Evolutionary conservation across 2,113 vertebrate genomes (phyloP).

Genomic region (Thymallus thymallus): DNA sequence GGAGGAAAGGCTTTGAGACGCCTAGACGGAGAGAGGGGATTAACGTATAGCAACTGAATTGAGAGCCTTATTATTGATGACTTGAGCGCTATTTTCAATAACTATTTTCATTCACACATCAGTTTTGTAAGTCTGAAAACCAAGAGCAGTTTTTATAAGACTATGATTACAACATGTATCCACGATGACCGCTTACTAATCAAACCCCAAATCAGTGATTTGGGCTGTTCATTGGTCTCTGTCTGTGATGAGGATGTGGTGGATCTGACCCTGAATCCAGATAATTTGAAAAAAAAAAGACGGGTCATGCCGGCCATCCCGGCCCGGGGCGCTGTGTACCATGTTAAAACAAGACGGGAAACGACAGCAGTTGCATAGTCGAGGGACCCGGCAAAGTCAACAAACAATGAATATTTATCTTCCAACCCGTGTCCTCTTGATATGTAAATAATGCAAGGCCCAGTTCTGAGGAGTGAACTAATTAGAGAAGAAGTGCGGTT

Average conservation of each 20-base stretch:
- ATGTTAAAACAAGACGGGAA: conserved; percentile 42
- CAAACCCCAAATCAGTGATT: conserved; percentile 16
- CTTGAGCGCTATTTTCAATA: too few relatives aligned
- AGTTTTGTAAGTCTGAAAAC: not conserved
- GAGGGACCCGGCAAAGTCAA: conserved; percentile 64
- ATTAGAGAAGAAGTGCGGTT: conserved; percentile 68
- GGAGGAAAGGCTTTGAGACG: conserved; percentile 28
- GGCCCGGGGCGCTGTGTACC: conserved; percentile 26
- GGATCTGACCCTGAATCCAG: conserved; percentile 18
- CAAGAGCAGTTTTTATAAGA: not conserved
- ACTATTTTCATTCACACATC: not conserved
- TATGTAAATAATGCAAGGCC: conserved; percentile 75
- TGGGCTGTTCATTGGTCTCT: conserved; percentile 9
- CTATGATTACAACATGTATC: conserved; percentile 34
- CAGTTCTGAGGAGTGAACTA: conserved; percentile 68
- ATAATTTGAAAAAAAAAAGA: conserved; percentile 49
- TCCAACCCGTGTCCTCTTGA: conserved; percentile 64
- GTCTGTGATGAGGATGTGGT: not conserved
- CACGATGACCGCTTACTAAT: conserved; percentile 53
- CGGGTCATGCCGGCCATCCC: conserved; percentile 13
- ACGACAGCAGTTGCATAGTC: not conserved
- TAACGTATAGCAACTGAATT: too few relatives aligned
- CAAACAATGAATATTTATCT: conserved; percentile 77
- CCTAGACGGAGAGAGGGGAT: conserved; percentile 11
- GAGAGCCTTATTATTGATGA: too few relatives aligned